Conservation (phyloP, 2,113 vertebrate genomes). For the Lagenorhynchus albirostris region DNA sequence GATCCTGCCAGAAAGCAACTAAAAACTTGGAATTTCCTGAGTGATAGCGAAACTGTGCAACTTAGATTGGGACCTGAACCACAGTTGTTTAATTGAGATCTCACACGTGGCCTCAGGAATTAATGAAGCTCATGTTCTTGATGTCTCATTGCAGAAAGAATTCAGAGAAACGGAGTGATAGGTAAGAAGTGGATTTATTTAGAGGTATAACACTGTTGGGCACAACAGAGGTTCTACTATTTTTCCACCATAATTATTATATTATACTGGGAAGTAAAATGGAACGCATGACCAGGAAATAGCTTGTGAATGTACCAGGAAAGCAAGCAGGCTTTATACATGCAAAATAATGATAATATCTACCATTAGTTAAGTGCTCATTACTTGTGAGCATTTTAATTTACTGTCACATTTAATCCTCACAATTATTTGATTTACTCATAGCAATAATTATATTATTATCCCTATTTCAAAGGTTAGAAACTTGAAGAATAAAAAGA, state of each 20-base stretch:
- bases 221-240: not conserved
- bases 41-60: not conserved
- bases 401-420: not conserved
- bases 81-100: too few relatives aligned
- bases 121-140: too few relatives aligned
- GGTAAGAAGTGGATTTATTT: too few relatives aligned
- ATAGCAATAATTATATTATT: not conserved
- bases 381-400: not conserved
- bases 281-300: not conserved
- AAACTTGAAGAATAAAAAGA: not conserved
- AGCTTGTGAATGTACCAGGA: not conserved
- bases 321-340: not conserved
- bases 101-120: too few relatives aligned
- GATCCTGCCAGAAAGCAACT: not conserved
- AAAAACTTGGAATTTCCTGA: not conserved
- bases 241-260: not conserved
- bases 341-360: not conserved
- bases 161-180: too few relatives aligned
- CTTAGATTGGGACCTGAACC: too few relatives aligned
- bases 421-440: not conserved
- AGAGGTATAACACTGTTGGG: not conserved
- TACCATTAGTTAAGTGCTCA: not conserved
- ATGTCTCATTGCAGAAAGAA: too few relatives aligned
- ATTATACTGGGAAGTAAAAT: not conserved
- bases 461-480: not conserved